phyloP scores from a whole-genome alignment of 2,113 vertebrate genomes.

The Heterochromis multidens region DNA sequence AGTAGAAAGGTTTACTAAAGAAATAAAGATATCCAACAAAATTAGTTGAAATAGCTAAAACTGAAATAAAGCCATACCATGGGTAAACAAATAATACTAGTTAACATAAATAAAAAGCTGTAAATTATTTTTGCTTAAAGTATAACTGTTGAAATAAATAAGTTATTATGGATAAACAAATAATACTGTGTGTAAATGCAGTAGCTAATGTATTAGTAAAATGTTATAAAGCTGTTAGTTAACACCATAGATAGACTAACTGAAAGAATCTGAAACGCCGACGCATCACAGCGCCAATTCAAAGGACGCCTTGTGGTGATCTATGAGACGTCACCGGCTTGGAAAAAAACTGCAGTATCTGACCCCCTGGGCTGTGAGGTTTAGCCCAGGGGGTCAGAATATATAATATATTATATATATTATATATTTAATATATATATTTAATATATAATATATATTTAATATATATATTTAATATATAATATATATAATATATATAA shows the following conservation, averaged over 20 bases:
- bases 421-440: no score
- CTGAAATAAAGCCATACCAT: not conserved
- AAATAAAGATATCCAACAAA: not conserved
- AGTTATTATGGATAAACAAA: not conserved
- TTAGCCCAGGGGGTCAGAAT: no score
- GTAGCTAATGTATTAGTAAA: not conserved
- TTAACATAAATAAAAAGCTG: not conserved
- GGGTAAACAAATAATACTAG: not conserved
- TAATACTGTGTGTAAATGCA: not conserved
- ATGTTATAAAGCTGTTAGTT: not conserved
- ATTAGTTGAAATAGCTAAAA: not conserved
- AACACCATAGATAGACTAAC: not conserved
- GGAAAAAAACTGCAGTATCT: not conserved
- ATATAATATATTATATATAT: no score
- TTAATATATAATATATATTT: no score
- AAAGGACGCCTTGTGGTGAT: not conserved
- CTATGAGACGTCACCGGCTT: not conserved
- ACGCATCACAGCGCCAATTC: not conserved
- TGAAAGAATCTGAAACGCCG: not conserved
- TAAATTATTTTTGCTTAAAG: not conserved
- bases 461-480: no score
- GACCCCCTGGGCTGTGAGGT: not conserved
- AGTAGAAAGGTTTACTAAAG: not conserved
- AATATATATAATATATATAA: no score
- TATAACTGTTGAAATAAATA: not conserved